These are phyloP conservation scores for Polyploca ridens DNA, from an alignment of 2,888 invertebrate genomes.

Conservation along the genomic window DNA sequence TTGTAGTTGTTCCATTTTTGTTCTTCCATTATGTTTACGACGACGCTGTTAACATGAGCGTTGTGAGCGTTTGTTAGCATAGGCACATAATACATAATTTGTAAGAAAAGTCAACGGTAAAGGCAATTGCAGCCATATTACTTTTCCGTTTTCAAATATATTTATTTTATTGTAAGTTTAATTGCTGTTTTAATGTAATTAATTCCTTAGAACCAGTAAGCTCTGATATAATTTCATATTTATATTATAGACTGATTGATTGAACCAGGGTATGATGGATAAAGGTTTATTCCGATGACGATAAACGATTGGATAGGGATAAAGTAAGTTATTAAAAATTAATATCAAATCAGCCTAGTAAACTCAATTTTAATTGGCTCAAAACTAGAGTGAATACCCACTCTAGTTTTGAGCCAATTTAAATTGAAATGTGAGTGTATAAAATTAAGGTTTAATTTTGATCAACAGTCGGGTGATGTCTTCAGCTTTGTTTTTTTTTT, in stretches of 20 bases:
- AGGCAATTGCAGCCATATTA: slow-evolving; percentile 2
- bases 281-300: slow-evolving; percentile 30
- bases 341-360: no score
- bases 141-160: slow-evolving; percentile 5
- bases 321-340: slow-evolving; percentile 6
- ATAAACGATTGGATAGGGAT: slow-evolving; percentile 38
- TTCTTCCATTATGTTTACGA: slow-evolving; percentile 44
- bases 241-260: slow-evolving; percentile 41
- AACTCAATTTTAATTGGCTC: no score
- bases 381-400: no score
- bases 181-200: slow-evolving; percentile 4
- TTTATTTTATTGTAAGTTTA: slow-evolving; percentile 3
- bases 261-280: slow-evolving; percentile 41
- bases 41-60: neutral
- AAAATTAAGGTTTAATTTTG: no score
- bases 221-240: slow-evolving; percentile 19
- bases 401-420: no score
- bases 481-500: no score
- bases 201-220: slow-evolving; percentile 6
- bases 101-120: neutral
- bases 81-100: neutral
- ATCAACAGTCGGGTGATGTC: no score
- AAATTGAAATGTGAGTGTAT: no score
- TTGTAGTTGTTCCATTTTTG: slow-evolving; percentile 20
- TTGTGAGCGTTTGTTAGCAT: neutral